These are phyloP conservation scores for Eupithecia subumbrata DNA, from an alignment of 2,888 invertebrate species.

Conservation along the genomic window DNA sequence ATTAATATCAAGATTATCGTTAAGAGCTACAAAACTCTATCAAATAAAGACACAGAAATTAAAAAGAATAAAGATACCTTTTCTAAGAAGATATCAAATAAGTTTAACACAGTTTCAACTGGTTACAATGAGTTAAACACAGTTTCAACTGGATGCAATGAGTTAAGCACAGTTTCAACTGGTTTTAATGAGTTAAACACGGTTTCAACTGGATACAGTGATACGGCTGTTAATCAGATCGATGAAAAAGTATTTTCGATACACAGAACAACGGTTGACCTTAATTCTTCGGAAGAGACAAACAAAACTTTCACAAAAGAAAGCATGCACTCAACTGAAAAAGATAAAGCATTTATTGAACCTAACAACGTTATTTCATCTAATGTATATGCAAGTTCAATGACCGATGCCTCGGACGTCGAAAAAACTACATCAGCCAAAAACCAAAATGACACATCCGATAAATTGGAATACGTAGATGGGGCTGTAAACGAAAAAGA, in stretches of 20 bases:
- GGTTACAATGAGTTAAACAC: conserved; percentile 65
- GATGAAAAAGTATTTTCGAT: conserved; percentile 55
- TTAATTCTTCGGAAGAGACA: conserved; percentile 53
- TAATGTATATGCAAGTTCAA: conserved; percentile 36
- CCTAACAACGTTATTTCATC: conserved; percentile 38
- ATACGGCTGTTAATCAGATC: conserved; percentile 46
- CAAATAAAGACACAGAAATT: conserved; percentile 36
- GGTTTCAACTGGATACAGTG: conserved; percentile 42
- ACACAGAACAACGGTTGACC: conserved; percentile 59
- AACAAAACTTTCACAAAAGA: conserved; percentile 38
- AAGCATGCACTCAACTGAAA: conserved; percentile 35
- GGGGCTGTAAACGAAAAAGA: conserved; percentile 36
- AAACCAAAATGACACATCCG: conserved; percentile 33
- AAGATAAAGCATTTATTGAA: neutral
- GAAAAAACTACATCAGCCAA: conserved; percentile 32
- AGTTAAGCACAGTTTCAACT: conserved; percentile 26
- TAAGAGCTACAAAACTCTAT: conserved; percentile 60
- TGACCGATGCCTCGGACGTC: conserved; percentile 37
- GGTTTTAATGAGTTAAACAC: conserved; percentile 46
- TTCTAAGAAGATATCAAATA: conserved; percentile 61
- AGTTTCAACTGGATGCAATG: conserved; percentile 50
- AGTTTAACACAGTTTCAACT: conserved; percentile 68
- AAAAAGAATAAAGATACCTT: conserved; percentile 51
- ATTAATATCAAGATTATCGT: conserved; percentile 69
- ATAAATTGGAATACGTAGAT: conserved; percentile 33